phyloP scores from a whole-genome alignment of 2,113 vertebrate genomes.

The Oostethus manadensis region DNA sequence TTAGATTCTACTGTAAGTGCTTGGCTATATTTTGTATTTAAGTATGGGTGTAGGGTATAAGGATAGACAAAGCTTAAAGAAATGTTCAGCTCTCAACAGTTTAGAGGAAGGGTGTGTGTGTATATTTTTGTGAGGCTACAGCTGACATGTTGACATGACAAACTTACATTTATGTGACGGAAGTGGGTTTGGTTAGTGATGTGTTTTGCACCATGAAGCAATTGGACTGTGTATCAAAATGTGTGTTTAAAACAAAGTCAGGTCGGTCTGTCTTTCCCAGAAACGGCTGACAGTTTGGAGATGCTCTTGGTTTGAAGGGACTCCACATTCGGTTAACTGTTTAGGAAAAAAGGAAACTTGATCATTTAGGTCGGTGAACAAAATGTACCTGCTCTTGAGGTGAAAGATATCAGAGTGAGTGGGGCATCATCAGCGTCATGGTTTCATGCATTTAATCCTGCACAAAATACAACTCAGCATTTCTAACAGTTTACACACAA shows the following conservation, averaged over 20 bases:
- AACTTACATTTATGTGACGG: not conserved
- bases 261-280: not conserved
- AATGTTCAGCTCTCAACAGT: slow-evolving; percentile 5
- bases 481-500: no score
- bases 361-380: not conserved
- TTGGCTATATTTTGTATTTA: not conserved
- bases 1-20: slow-evolving; percentile 1
- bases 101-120: slow-evolving; percentile 51
- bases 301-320: not conserved
- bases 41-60: not conserved
- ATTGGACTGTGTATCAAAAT: not conserved
- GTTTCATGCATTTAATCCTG: not conserved
- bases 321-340: not conserved
- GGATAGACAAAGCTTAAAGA: not conserved
- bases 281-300: not conserved
- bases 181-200: not conserved
- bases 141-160: not conserved
- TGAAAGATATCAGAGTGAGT: not conserved
- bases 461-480: no score
- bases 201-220: not conserved
- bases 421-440: not conserved
- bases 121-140: not conserved
- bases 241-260: not conserved
- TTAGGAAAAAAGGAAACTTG: not conserved
- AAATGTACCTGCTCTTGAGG: no score